Conservation (phyloP, 2,888 invertebrate species). For the Nomada lathburiana region DNA sequence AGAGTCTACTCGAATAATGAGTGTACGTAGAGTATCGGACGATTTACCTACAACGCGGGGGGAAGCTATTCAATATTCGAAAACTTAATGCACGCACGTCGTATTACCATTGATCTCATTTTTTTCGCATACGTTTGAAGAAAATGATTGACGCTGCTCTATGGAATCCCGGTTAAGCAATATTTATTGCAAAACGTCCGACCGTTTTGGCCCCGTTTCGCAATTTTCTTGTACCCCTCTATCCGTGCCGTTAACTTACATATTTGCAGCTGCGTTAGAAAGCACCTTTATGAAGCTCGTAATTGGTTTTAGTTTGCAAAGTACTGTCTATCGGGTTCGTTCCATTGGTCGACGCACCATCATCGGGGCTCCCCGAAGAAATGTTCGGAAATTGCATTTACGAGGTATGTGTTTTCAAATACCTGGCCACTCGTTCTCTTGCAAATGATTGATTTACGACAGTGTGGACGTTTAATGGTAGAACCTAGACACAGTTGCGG, state of each 20-base stretch:
- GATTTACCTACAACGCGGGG: too few species aligned
- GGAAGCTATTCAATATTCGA: too few species aligned
- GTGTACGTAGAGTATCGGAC: too few species aligned
- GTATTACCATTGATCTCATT: not conserved
- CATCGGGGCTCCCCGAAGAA: not conserved
- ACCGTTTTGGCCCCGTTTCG: slow-evolving; percentile 1
- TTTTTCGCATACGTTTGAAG: not conserved
- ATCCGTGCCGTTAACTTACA: slow-evolving; percentile 8
- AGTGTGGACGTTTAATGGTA: not conserved
- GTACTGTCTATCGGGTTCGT: not conserved
- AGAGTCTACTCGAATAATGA: too few species aligned
- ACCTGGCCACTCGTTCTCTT: not conserved
- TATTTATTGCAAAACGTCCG: not conserved
- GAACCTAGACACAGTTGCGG: not conserved
- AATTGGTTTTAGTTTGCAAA: not conserved
- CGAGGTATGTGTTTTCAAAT: not conserved
- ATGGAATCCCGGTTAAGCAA: not conserved
- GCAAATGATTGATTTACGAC: slow-evolving; percentile 12
- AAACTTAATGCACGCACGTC: not conserved
- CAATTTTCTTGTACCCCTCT: not conserved
- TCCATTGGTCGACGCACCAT: not conserved
- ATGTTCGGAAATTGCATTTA: not conserved
- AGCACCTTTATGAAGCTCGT: not conserved
- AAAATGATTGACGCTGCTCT: not conserved
- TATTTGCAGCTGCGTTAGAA: slow-evolving; percentile 6